A percentile compares a stretch with the other conserved stretches of the same genome.
Evolutionary conservation across 53 echinoderm and acorn worm genomes (phyloP).

Genomic region (Mesocentrotus franciscanus): DNA sequence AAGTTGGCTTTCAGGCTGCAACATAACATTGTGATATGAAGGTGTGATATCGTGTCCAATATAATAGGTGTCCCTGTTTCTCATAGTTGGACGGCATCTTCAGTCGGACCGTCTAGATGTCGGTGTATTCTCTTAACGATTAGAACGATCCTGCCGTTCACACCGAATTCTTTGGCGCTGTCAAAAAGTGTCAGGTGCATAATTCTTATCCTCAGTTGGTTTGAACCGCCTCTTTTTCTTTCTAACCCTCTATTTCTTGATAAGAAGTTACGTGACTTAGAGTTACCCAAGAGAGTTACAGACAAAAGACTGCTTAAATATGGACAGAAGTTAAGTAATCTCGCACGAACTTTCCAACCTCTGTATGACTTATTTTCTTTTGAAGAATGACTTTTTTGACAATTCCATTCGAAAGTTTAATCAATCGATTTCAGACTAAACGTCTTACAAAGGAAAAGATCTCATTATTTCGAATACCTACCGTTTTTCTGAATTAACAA

Average conservation of each 20-base stretch:
- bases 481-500: not conserved
- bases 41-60: constrained; percentile 6
- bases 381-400: not conserved
- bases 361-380: not conserved
- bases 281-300: constrained; percentile 22
- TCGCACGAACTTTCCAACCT: not conserved
- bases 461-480: not conserved
- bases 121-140: not conserved
- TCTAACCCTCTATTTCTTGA: not conserved
- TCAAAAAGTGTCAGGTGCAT: constrained; percentile 43
- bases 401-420: not conserved
- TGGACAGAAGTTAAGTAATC: constrained; percentile 25
- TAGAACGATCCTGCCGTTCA: not conserved
- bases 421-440: not conserved
- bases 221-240: not conserved
- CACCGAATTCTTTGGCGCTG: constrained; percentile 13
- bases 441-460: not conserved
- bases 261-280: constrained; percentile 6
- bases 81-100: not conserved
- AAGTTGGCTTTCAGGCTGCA: constrained; percentile 26
- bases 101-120: not conserved
- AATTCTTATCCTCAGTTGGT: not conserved
- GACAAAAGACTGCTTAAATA: not conserved
- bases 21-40: constrained; percentile 52
- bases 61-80: constrained; percentile 1